Conservation (phyloP, 2,888 invertebrate species). For the Archips xylosteana region DNA sequence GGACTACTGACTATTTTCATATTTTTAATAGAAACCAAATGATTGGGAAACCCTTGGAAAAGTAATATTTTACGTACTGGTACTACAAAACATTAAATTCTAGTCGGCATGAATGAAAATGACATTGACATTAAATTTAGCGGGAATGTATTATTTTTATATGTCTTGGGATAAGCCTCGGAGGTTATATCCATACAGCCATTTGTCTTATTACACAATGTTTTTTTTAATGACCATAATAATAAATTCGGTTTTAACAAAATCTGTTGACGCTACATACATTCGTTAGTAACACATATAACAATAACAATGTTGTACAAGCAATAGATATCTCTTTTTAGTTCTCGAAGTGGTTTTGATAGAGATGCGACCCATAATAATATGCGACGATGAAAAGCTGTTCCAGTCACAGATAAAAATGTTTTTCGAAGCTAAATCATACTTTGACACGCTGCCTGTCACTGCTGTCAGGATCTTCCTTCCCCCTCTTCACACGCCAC, state of each 20-base stretch:
- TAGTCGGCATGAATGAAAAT: background rate
- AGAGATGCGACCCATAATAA: too few relatives aligned
- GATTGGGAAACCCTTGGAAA: background rate
- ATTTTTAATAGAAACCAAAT: slow-evolving; percentile 23
- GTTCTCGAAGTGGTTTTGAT: too few relatives aligned
- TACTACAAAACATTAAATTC: too few relatives aligned
- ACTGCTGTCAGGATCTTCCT: background rate
- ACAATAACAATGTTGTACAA: too few relatives aligned
- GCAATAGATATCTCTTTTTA: too few relatives aligned
- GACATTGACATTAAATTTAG: slow-evolving; percentile 20
- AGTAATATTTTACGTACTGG: background rate
- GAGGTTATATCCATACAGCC: background rate
- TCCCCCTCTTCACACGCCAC: background rate
- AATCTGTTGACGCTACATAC: too few relatives aligned
- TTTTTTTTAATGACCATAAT: too few relatives aligned
- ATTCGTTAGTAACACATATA: too few relatives aligned
- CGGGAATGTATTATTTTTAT: slow-evolving; percentile 14
- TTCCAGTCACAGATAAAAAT: background rate
- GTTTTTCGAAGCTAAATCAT: background rate
- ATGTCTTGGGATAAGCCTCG: background rate
- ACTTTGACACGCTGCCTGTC: background rate
- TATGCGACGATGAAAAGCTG: too few relatives aligned
- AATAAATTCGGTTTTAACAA: too few relatives aligned
- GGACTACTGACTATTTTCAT: slow-evolving; percentile 88
- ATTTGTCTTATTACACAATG: too few relatives aligned